phyloP scores from a whole-genome alignment of 2,888 invertebrate genomes.

The Trichopria drosophilae region DNA sequence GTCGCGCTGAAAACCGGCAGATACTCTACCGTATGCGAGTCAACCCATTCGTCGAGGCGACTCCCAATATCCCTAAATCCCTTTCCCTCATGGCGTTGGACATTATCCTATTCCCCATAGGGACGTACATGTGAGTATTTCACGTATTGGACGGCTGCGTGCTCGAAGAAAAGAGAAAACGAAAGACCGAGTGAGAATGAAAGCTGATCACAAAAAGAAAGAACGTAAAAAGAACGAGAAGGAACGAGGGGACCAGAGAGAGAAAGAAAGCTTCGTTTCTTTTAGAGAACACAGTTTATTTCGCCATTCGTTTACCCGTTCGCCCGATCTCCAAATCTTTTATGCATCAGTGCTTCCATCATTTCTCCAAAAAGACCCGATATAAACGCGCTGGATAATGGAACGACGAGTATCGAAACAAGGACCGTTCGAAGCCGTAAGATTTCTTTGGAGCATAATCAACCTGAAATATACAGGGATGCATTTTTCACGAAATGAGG shows the following conservation, averaged over 20 bases:
- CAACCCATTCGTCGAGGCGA: constrained; percentile 15
- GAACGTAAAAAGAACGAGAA: constrained; percentile 18
- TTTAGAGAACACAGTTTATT: too few relatives aligned
- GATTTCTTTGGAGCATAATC: constrained; percentile 23
- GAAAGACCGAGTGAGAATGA: too few relatives aligned
- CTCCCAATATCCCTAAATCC: constrained; percentile 15
- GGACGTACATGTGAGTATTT: too few relatives aligned
- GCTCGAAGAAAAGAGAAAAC: too few relatives aligned
- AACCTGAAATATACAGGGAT: constrained; percentile 20
- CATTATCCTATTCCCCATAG: constrained; percentile 9
- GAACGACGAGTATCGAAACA: constrained; percentile 25
- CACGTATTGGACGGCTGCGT: too few relatives aligned
- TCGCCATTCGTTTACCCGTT: constrained; percentile 30
- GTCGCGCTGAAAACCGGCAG: background rate
- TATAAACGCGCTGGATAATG: constrained; percentile 21
- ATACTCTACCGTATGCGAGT: background rate
- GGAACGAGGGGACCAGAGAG: constrained; percentile 24
- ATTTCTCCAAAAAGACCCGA: constrained; percentile 12
- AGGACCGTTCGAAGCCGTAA: constrained; percentile 10
- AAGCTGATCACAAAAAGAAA: too few relatives aligned
- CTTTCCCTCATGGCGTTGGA: background rate
- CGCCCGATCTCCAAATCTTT: constrained; percentile 33
- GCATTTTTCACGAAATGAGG: constrained; percentile 24
- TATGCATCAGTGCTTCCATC: constrained; percentile 29
- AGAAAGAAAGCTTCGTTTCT: constrained; percentile 28